Base-by-base conservation (phyloP, 2,797 vertebrate species). In the Selene dorsalis region DNA sequence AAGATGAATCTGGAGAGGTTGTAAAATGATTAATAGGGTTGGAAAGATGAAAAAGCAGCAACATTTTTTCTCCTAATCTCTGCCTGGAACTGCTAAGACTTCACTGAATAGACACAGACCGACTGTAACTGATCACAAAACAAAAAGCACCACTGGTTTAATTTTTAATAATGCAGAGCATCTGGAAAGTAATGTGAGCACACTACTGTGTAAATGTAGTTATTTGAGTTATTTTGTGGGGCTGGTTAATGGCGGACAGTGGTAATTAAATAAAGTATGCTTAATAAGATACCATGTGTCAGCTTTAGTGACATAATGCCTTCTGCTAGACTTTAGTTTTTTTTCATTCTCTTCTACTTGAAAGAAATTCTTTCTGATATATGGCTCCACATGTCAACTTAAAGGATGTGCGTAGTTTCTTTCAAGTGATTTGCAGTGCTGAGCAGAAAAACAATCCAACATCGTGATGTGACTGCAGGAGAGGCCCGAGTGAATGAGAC, bases 401-500 rank as follows among this genome's bases (percentile, higher is more conserved):
- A 20, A 53, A 20, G 11, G 8, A 58, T 18, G 26, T 48, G 28
- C 57, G 47, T 45, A 26, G 9, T 38, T 14, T n/a, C n/a, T 41
- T 26, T 30, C 32, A 0, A 47, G 63, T 61, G 20, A 32, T 3
- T 30, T 30, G 6, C 5, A 6, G 32, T 35, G 32, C 32, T 35
- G 32, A 35, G 32, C 32, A 35, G 32, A 35, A 35, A 35, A 74
- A 73, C 48, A 43, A 53, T 30, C 38, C 9, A 66, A 35, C 12
- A 55, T 12, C 12, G 10, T 56, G 47, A 62, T 62, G 3, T 9
- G 10, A 30, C 35, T 50, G 52, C 35, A 64, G 47, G 6, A 32
- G 58, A 75, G 13, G 47, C 61, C 6, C 39, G 17, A 7, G 17
- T 69, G 24, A 69, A 70, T 4, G 6, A 60, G 10, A 53, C 72